Percentiles rank a stretch among this genome's conserved stretches.
These are phyloP conservation scores for Sebastes kiyomatsui DNA, from an alignment of 2,797 vertebrate genomes.

Conservation along the genomic window DNA sequence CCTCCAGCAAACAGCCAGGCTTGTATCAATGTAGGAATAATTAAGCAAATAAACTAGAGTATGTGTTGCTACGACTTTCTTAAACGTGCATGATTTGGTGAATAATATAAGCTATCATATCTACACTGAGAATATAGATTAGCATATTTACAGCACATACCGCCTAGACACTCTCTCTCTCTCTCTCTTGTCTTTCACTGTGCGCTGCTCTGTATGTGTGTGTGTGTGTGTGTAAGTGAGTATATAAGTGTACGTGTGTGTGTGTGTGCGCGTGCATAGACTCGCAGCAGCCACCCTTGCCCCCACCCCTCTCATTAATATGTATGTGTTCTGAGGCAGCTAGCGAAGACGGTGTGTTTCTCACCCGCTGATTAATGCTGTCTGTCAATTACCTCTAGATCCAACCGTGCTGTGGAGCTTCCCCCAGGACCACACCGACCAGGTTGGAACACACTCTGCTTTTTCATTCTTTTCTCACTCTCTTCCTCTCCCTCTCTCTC, in stretches of 20 bases:
- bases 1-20: constrained; percentile 19
- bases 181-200: constrained; percentile 63
- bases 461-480: constrained; percentile 63
- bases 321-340: constrained; percentile 92
- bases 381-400: constrained; percentile 99
- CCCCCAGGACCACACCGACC: constrained; percentile 98
- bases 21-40: constrained; percentile 59
- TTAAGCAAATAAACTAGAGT: constrained; percentile 61
- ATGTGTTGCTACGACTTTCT: constrained; percentile 53
- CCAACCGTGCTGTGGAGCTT: constrained; percentile 99
- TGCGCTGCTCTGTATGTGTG: constrained; percentile 27
- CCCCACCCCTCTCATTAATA: constrained; percentile 91
- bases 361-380: constrained; percentile 93
- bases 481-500: constrained; percentile 17
- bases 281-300: constrained; percentile 83
- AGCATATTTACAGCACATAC: constrained; percentile 76
- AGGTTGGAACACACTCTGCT: constrained; percentile 93
- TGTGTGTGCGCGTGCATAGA: constrained; percentile 66
- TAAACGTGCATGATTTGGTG: constrained; percentile 66
- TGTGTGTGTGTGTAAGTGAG: constrained; percentile 21
- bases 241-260: constrained; percentile 38
- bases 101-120: constrained; percentile 74
- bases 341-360: constrained; percentile 84
- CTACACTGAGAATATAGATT: constrained; percentile 72
- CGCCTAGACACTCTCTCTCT: constrained; percentile 46